Base-by-base conservation (phyloP, 1,140 invertebrate species). In the Coboldia fuscipes region DNA sequence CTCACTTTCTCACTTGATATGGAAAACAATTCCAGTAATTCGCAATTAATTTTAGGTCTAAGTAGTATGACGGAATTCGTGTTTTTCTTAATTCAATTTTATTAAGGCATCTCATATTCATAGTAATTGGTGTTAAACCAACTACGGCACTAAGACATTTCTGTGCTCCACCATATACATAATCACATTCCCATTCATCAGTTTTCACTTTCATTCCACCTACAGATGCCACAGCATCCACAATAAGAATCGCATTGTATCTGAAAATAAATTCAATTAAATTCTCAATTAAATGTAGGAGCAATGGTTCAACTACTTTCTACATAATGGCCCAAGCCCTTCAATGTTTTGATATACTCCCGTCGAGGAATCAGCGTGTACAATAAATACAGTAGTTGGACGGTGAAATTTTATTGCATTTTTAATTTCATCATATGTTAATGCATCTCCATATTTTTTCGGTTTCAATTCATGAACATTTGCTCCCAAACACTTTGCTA, bases 281-380 rank as follows among this genome's bases (percentile, higher is more conserved):
- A 9, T 18, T 17, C 14, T 27, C 14, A 3, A 5, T 12, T 27
- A 10, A 3, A 14, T 4, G 10, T n/a, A 27, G 12, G 14, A 27
- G 10, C 14, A 10, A n/a, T 23, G 5, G 24, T 14, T 27, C 10
- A 27, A 4, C 14, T 61, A 78, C 68, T 65, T 72, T 29, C 70
- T 68, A 53, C 77, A 77, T 4, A 84, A 49, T 12, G 68, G 56
- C 7, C 78, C 81, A 15, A 84, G 43, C 5, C 18, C 26, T 3
- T 72, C 72, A 60, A 18, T 86, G 37, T 14, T 70, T 46, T 89
- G 82, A 31, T 71, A 61, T 7, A 76, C 65, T 3, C 78, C 79
- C 2, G 72, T 76, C 0, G 78, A 80, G 3, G 76, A 82, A 51
- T 89, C 82, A 4, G 77, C 79, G 34, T 85, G 79, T 2, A 69